These are phyloP conservation scores for Macrochelys suwanniensis DNA, from an alignment of 2,797 vertebrate genomes.

Conservation along the genomic window DNA sequence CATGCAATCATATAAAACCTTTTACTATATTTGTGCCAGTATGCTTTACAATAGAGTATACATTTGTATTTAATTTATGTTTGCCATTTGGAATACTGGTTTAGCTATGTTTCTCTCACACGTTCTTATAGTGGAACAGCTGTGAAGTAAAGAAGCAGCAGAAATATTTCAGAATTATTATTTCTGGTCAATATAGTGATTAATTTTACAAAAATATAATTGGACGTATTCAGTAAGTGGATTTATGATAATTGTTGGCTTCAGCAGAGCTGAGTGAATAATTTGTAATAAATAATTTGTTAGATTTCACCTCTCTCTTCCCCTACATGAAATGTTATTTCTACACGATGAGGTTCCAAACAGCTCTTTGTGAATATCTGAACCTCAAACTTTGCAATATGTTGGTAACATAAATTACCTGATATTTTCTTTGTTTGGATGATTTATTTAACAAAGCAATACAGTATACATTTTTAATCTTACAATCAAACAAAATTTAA, in stretches of 20 bases:
- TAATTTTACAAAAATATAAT: background rate
- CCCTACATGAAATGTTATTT: background rate
- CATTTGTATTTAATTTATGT: background rate
- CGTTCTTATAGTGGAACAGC: background rate
- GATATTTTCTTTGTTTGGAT: background rate
- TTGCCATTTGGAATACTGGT: background rate
- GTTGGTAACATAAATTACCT: background rate
- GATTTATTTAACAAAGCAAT: background rate
- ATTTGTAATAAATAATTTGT: constrained; percentile 35
- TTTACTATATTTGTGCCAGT: background rate
- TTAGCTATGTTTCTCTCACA: constrained; percentile 32
- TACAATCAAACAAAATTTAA: constrained; percentile 2
- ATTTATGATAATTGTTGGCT: constrained; percentile 24
- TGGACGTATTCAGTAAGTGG: background rate
- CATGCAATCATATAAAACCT: background rate
- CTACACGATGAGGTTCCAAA: background rate
- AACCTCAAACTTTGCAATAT: background rate
- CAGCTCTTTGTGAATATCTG: constrained; percentile 7
- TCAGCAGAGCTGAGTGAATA: constrained; percentile 19
- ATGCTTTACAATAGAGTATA: background rate
- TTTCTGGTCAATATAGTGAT: background rate
- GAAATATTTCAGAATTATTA: constrained; percentile 29
- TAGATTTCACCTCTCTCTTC: background rate
- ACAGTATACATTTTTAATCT: background rate
- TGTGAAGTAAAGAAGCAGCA: background rate